phyloP scores from a whole-genome alignment of 2,888 invertebrate species.

The Lasioglossum lativentre region DNA sequence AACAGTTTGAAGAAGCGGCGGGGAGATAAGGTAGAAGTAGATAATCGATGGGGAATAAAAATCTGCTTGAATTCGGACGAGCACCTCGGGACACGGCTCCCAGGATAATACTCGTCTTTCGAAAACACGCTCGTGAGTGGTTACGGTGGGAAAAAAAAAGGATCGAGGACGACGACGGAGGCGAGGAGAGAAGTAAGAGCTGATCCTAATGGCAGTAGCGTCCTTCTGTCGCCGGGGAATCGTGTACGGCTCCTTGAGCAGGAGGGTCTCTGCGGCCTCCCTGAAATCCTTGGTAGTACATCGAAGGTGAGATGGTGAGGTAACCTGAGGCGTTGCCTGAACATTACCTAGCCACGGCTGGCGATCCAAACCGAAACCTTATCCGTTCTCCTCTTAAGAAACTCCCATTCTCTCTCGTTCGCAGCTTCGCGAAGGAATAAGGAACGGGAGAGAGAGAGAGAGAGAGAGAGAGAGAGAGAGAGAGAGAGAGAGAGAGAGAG shows the following conservation, averaged over 20 bases:
- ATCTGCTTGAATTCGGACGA: slow-evolving; percentile 40
- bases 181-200: slow-evolving; percentile 51
- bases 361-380: slow-evolving; percentile 78
- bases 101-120: slow-evolving; percentile 46
- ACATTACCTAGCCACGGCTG: slow-evolving; percentile 74
- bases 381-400: slow-evolving; percentile 77
- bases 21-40: slow-evolving; percentile 22
- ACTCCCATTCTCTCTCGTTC: slow-evolving; percentile 62
- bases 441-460: slow-evolving; percentile 12
- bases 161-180: slow-evolving; percentile 37
- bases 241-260: slow-evolving; percentile 72
- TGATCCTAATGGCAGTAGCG: slow-evolving; percentile 79
- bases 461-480: slow-evolving; percentile 27
- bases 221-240: slow-evolving; percentile 74
- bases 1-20: background rate
- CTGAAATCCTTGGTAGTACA: slow-evolving; percentile 80
- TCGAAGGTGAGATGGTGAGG: slow-evolving; percentile 75
- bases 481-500: slow-evolving; percentile 29
- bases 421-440: slow-evolving; percentile 18
- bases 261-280: slow-evolving; percentile 67
- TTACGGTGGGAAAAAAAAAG: slow-evolving; percentile 19
- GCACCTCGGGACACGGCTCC: slow-evolving; percentile 19
- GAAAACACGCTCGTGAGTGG: slow-evolving; percentile 47
- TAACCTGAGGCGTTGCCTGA: slow-evolving; percentile 80
- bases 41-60: slow-evolving; percentile 36